A percentile compares a stretch with the other conserved stretches of the same genome.
Conservation (phyloP, 2,888 invertebrate species). For the Nasonia oneida region DNA sequence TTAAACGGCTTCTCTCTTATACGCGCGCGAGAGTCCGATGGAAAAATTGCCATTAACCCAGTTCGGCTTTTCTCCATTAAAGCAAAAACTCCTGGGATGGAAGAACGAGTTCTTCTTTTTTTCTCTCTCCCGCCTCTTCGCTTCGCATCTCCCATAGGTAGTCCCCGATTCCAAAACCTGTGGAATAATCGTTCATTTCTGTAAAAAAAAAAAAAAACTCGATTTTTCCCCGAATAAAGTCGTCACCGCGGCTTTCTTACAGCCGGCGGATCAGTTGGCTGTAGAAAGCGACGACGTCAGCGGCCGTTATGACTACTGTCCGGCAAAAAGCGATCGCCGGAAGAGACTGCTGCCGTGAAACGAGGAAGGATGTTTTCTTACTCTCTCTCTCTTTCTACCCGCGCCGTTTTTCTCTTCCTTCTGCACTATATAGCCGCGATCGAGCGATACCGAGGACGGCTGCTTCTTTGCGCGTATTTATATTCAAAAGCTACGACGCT, state of each 20-base stretch:
- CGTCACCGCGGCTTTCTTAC: too few species aligned
- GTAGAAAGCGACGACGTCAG: constrained; percentile 50
- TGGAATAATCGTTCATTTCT: not conserved
- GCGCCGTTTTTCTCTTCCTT: not conserved
- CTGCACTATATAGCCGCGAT: too few species aligned
- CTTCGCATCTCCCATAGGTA: not conserved
- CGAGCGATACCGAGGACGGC: too few species aligned
- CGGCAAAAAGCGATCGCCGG: constrained; percentile 37
- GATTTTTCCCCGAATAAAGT: not conserved
- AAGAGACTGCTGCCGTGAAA: constrained; percentile 20
- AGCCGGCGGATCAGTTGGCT: not conserved
- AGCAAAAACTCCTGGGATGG: not conserved
- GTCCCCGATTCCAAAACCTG: too few species aligned
- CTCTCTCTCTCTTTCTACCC: not conserved
- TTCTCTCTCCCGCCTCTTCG: not conserved
- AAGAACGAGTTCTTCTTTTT: constrained; percentile 45
- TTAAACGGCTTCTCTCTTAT: constrained; percentile 47
- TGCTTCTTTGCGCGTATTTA: too few species aligned
- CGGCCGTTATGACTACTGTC: constrained; percentile 47
- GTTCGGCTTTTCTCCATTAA: constrained; percentile 53
- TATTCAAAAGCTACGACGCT: too few species aligned
- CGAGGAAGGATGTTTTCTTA: constrained; percentile 32
- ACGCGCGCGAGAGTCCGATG: constrained; percentile 36
- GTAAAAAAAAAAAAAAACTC: not conserved
- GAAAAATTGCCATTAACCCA: constrained; percentile 60